Evolutionary conservation across 2,113 vertebrate species (phyloP), one percentile per base, ranked within the genome.

Genomic region (Nothobranchius furzeri): DNA sequence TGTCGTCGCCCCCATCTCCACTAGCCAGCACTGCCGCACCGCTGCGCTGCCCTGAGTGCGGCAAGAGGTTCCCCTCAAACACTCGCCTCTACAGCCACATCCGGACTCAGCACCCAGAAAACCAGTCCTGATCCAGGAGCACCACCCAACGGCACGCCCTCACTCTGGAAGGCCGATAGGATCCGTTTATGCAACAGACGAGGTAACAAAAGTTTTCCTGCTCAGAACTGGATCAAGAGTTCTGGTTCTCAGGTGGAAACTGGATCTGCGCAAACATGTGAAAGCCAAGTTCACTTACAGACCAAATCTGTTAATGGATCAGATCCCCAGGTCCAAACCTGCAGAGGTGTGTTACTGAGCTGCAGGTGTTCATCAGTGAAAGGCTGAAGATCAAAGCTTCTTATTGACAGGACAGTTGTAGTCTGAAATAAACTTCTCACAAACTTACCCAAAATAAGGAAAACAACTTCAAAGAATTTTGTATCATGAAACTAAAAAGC

Each of bases 1-100:
- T 69, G 4, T 35, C 64, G 0, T 70, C 83, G 0, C 49, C 76
- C 0, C 20, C 51, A 12, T 61, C 78, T 5, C 76, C 20, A 1
- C 57, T 76, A 0, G 0, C 70, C 0, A 17, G 43, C n/a, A 9
- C 46, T 20, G 0, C 60, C 36, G 15, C 69, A 0, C 47, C 73
- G 0, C 30, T 76, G 0, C 12, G 25, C 65, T 92, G 91, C 60
- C 74, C 83, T 0, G 53, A 78, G n/a, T 92, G 92, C 10, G 91
- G 91, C 2, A 92, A 91, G 78, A 82, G 79, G 64, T 93, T 93
- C 72, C 84, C 90, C 13, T 90, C 92, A 0, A 60, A 73, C 0
- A 83, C 86, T 1, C 88, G 90, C 8, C 90, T 91, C 17, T 83
- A 87, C 58, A 79, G 88, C 57, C 92, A 90, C 77, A 0, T 85